Base-by-base conservation (phyloP, 2,888 invertebrate species). In the Macroteleia sp. region DNA sequence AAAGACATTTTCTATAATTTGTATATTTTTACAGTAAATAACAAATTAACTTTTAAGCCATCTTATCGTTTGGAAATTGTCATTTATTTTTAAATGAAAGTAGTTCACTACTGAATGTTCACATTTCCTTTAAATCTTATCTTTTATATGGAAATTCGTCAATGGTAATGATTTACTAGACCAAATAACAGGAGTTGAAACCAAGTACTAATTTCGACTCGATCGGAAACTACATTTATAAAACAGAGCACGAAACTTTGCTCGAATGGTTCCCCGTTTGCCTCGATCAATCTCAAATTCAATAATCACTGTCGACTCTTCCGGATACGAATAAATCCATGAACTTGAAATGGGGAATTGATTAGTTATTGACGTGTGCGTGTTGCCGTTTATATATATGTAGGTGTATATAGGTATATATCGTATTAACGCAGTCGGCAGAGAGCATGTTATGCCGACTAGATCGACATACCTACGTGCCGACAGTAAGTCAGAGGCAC, bases 401-500 rank as follows among this genome's bases (percentile, higher is more conserved):
- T 17, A 16, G 59, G 41, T 34, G 54, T n/a, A n/a, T n/a, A n/a
- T n/a, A n/a, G n/a, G n/a, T n/a, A n/a, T n/a, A n/a, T n/a, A n/a
- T n/a, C n/a, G n/a, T n/a, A 41, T 64, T 64, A 73, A 57, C 57
- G 42, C 64, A 64, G 57, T 50, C 42, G 48, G 50, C 50, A 4
- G 48, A 41, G 42, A 57, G 64, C 48, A 48, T 64, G 71, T 64
- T 73, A 44, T 28, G 64, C 50, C 17, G 48, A 39, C 32, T 48
- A 48, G 42, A 66, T 74, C 48, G 66, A 46, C 57, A 73, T 73
- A 57, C 64, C 73, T 36, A 59, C 66, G 59, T 57, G 57, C 66
- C 74, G 52, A 59, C 34, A 59, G 10, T 22, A 59, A 67, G 66
- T 52, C 61, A 52, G 57, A 67, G 46, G 59, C 54, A 67, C 84